phyloP scores from a whole-genome alignment of 2,888 invertebrate species.

The Latheticus oryzae region DNA sequence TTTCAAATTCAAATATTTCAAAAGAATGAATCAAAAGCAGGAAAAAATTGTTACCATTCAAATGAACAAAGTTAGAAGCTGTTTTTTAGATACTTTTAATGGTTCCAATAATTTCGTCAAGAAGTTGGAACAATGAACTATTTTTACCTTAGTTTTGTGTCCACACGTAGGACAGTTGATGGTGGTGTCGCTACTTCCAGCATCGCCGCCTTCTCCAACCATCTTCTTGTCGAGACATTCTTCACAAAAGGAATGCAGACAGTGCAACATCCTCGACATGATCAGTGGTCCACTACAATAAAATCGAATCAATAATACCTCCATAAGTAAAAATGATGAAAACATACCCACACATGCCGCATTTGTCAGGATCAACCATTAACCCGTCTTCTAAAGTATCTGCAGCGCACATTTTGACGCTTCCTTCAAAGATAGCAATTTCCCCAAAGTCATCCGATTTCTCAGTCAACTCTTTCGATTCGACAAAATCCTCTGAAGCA shows the following conservation, averaged over 20 bases:
- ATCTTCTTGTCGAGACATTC: constrained; percentile 87
- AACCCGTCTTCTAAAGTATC: constrained; percentile 63
- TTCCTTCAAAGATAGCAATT: constrained; percentile 61
- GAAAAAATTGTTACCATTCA: too few species aligned
- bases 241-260: constrained; percentile 96
- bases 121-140: too few species aligned
- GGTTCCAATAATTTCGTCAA: too few species aligned
- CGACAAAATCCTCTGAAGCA: constrained; percentile 53
- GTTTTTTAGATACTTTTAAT: too few species aligned
- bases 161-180: constrained; percentile 85
- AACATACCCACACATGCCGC: constrained; percentile 65
- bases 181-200: constrained; percentile 72
- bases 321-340: constrained; percentile 18
- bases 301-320: constrained; percentile 12
- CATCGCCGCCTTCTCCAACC: constrained; percentile 77
- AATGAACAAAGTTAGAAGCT: too few species aligned
- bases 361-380: constrained; percentile 64
- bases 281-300: constrained; percentile 76
- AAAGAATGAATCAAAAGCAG: too few species aligned
- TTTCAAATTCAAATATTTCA: constrained; percentile 5
- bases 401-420: constrained; percentile 57
- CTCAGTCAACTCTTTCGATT: constrained; percentile 54
- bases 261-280: constrained; percentile 89
- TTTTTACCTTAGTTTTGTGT: constrained; percentile 82
- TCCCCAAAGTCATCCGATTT: constrained; percentile 60